These are phyloP conservation scores for Drosophila pachea DNA, from an alignment of 1,140 invertebrate species.

Conservation along the genomic window DNA sequence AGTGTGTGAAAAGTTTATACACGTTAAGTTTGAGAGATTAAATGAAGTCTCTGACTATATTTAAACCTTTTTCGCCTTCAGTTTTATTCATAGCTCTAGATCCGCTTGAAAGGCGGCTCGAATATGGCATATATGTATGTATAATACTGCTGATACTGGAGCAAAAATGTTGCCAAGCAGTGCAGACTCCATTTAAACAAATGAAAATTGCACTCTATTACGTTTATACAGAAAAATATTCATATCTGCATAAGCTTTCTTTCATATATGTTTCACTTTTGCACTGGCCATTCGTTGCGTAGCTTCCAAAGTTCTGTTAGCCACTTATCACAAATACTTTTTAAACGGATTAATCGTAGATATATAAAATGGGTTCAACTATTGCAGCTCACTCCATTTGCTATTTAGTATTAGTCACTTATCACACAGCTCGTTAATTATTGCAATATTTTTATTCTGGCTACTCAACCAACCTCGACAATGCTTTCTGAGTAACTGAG, in stretches of 20 bases:
- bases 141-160: background rate
- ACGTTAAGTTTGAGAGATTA: too few species aligned
- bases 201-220: background rate
- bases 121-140: background rate
- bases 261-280: too few species aligned
- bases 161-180: slow-evolving; percentile 4
- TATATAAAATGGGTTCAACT: background rate
- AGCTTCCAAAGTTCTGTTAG: too few species aligned
- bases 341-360: background rate
- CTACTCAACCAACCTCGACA: slow-evolving; percentile 62
- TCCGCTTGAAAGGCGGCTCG: background rate
- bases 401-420: slow-evolving; percentile 5
- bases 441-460: background rate
- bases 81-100: background rate
- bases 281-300: too few species aligned
- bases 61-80: background rate
- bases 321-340: too few species aligned
- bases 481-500: slow-evolving; percentile 58
- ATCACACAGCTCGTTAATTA: background rate
- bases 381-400: background rate
- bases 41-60: too few species aligned
- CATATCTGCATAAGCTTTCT: too few species aligned
- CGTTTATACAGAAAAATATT: too few species aligned
- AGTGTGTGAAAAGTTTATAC: background rate
- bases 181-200: background rate